Percentiles rank a stretch among this genome's conserved stretches.
phyloP scores from a whole-genome alignment of 2,113 vertebrate genomes.

The Ceyx margarethae region DNA sequence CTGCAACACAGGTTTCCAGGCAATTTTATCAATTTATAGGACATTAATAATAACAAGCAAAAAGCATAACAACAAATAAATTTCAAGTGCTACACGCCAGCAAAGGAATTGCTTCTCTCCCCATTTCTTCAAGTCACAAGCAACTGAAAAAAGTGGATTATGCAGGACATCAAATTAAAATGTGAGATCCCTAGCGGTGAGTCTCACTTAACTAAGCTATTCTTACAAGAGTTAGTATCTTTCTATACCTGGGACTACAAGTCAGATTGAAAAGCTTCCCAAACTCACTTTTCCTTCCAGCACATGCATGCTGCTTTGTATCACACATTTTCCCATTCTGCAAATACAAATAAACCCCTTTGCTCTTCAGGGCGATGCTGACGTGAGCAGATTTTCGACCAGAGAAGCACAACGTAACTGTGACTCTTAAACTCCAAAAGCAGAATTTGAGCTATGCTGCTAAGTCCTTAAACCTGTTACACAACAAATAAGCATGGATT shows the following conservation, averaged over 20 bases:
- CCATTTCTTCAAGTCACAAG: neutral
- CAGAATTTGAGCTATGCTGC: neutral
- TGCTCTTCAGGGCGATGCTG: neutral
- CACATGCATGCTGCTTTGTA: neutral
- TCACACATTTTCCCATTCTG: neutral
- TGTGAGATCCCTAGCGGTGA: neutral
- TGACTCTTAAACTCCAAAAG: neutral
- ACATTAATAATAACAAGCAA: neutral
- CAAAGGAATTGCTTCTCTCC: neutral
- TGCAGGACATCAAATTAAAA: neutral
- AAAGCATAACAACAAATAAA: neutral
- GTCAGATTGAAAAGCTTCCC: neutral
- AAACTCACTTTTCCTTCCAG: neutral
- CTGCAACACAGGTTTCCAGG: neutral
- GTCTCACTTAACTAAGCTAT: neutral
- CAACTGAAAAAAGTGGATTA: neutral
- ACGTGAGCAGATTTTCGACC: neutral
- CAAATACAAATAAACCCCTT: neutral
- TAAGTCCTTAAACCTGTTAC: conserved; percentile 72
- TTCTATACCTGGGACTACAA: neutral
- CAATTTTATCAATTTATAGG: neutral
- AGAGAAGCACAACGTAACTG: neutral
- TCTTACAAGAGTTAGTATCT: neutral
- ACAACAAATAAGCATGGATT: conserved; percentile 81
- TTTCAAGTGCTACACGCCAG: neutral